These are phyloP conservation scores for Agapostemon virescens DNA, from an alignment of 2,888 invertebrate species.

Conservation along the genomic window DNA sequence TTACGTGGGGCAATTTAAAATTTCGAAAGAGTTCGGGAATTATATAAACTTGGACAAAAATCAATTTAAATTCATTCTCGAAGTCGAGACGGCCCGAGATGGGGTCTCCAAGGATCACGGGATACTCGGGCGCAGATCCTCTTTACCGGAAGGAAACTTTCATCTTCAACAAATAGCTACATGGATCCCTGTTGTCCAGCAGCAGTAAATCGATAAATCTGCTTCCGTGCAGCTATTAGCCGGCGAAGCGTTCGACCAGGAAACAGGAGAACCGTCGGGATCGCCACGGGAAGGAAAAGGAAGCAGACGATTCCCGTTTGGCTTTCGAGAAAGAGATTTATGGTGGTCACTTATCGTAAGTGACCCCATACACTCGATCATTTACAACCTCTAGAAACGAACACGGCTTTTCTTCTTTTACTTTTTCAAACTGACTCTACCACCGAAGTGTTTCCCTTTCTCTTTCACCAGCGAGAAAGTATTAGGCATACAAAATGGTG, in stretches of 20 bases:
- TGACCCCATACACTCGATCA: constrained; percentile 47
- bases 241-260: constrained; percentile 59
- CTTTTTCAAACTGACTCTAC: constrained; percentile 1
- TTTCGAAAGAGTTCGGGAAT: constrained; percentile 2
- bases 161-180: constrained; percentile 54
- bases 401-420: constrained; percentile 14
- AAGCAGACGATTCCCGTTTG: constrained; percentile 44
- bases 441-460: constrained; percentile 23
- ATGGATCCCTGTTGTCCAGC: constrained; percentile 55
- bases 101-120: constrained; percentile 6
- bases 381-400: constrained; percentile 49
- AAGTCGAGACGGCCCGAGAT: background rate
- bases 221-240: constrained; percentile 60
- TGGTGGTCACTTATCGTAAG: constrained; percentile 61
- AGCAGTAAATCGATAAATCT: constrained; percentile 65
- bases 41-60: background rate
- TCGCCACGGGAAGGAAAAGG: constrained; percentile 31
- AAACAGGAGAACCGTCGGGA: constrained; percentile 46
- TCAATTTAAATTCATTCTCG: constrained; percentile 26
- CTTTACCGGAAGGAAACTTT: constrained; percentile 44
- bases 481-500: too few species aligned
- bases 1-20: background rate
- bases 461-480: constrained; percentile 10
- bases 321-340: constrained; percentile 58
- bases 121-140: constrained; percentile 46